Conservation (phyloP, 1,140 invertebrate species). For the Pachypeltis micranthus region DNA sequence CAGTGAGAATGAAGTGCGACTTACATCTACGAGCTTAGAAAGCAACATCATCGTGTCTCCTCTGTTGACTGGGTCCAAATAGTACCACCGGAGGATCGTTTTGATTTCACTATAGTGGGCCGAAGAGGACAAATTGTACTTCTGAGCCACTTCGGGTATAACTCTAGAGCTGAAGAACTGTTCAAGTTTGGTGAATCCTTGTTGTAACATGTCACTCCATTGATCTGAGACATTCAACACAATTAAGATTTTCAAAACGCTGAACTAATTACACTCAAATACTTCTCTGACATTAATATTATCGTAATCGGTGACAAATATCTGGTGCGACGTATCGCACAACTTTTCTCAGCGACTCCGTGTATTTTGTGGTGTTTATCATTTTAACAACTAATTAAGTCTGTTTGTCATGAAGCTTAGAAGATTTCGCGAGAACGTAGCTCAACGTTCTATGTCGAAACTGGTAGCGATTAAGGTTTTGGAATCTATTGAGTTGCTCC, state of each 20-base stretch:
- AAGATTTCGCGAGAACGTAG: no score
- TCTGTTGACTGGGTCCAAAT: conserved; percentile 35
- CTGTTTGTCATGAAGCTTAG: no score
- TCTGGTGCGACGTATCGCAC: no score
- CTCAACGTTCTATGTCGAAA: no score
- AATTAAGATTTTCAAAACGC: conserved; percentile 21
- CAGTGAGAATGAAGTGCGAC: no score
- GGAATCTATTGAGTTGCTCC: no score
- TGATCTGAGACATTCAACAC: conserved; percentile 33
- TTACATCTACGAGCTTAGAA: conserved; percentile 28
- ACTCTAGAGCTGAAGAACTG: conserved; percentile 39
- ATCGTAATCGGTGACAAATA: not conserved
- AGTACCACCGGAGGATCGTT: conserved; percentile 41
- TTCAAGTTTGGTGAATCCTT: conserved; percentile 37
- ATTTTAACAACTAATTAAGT: no score
- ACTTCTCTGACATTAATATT: no score
- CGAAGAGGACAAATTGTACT: conserved; percentile 31
- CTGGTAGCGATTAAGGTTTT: no score
- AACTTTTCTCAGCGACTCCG: no score
- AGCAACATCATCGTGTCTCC: conserved; percentile 30
- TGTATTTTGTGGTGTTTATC: no score
- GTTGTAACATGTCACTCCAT: conserved; percentile 40
- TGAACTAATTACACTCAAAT: conserved; percentile 17
- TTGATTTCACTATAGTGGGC: conserved; percentile 29
- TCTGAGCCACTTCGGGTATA: conserved; percentile 36